phyloP scores from a whole-genome alignment of 2,113 vertebrate genomes.

The Antechinus flavipes region DNA sequence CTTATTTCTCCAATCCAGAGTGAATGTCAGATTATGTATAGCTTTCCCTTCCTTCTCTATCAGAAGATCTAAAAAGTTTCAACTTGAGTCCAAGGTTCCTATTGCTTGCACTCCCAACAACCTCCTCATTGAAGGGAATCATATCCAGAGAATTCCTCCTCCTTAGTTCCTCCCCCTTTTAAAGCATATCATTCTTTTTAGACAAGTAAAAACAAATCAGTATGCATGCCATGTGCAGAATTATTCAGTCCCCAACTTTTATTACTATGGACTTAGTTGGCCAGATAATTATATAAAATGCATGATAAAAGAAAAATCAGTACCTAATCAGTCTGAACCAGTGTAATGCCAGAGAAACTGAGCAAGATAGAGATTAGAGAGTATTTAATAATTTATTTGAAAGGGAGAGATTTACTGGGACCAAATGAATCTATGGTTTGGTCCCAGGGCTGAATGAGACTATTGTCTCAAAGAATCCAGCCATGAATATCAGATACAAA shows the following conservation, averaged over 20 bases:
- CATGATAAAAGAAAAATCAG: not conserved
- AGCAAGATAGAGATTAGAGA: too few species aligned
- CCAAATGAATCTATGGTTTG: too few species aligned
- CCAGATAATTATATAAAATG: not conserved
- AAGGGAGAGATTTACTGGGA: too few species aligned
- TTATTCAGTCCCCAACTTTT: not conserved
- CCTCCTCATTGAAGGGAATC: not conserved
- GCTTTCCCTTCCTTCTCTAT: not conserved
- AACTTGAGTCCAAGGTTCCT: not conserved
- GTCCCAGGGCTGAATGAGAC: too few species aligned
- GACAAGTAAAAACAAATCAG: too few species aligned
- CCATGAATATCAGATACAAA: too few species aligned
- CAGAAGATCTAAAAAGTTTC: not conserved
- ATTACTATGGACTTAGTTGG: not conserved
- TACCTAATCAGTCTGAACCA: not conserved
- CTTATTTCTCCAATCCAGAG: not conserved
- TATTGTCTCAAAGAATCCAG: too few species aligned
- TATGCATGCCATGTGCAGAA: not conserved
- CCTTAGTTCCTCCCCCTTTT: not conserved
- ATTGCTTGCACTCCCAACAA: not conserved
- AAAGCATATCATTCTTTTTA: not conserved
- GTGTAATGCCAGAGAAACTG: too few species aligned
- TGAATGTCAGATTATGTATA: not conserved
- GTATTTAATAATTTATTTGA: too few species aligned
- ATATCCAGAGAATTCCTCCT: not conserved